A percentile compares a stretch with the other conserved stretches of the same genome.
phyloP scores from a whole-genome alignment of 2,888 invertebrate species.

The Cataglyphis albicans region DNA sequence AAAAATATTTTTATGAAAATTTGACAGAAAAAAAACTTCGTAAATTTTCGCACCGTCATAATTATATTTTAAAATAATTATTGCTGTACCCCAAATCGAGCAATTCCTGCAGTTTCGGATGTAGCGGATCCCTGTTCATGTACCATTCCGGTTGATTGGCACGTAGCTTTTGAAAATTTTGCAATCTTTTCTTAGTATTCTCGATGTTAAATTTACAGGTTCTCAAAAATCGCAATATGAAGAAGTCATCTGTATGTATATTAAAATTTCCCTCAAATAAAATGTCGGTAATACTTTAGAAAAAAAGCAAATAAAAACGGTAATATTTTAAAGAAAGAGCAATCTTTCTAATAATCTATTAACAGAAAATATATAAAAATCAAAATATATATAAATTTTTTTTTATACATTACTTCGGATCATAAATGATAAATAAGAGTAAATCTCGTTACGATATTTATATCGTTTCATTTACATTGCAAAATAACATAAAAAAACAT shows the following conservation, averaged over 20 bases:
- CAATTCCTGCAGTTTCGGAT: constrained; percentile 88
- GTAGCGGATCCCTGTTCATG: constrained; percentile 87
- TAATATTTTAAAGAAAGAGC: no score
- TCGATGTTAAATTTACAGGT: constrained; percentile 89
- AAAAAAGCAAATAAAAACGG: no score
- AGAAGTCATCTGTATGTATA: constrained; percentile 85
- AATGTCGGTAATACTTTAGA: no score
- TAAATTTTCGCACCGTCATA: background rate
- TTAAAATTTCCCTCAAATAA: background rate
- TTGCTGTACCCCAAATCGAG: constrained; percentile 86
- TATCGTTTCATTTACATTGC: no score
- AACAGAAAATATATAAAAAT: no score
- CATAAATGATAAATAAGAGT: no score
- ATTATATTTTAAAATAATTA: constrained; percentile 15
- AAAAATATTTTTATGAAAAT: no score
- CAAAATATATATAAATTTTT: no score
- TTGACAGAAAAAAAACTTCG: background rate
- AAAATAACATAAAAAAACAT: no score
- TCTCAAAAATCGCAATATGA: constrained; percentile 88
- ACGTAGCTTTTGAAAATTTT: constrained; percentile 88
- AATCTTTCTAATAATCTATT: no score
- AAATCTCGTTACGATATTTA: no score
- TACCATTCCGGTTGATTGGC: constrained; percentile 89
- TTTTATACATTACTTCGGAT: no score
- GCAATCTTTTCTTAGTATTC: constrained; percentile 88